Percentiles rank a stretch among this genome's conserved stretches.
Evolutionary conservation across 2,113 vertebrate genomes (phyloP).

Genomic region (Piprites chloris): DNA sequence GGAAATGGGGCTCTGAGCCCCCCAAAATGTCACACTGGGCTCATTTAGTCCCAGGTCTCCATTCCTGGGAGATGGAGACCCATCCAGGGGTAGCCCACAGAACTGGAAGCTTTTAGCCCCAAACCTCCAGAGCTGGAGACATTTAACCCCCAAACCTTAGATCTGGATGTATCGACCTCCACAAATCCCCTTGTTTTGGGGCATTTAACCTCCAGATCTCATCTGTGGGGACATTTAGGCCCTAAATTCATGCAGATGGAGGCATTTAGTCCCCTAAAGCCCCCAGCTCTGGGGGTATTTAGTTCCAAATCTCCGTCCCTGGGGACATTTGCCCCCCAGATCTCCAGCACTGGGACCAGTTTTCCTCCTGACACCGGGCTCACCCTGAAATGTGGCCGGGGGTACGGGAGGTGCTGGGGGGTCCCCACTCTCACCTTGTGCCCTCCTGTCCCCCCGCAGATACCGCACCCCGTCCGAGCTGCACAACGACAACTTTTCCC

Average conservation of each 20-base stretch:
- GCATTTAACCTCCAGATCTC: background rate
- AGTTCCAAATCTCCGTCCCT: background rate
- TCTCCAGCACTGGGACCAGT: fast-evolving
- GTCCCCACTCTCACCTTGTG: background rate
- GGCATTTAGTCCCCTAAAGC: background rate
- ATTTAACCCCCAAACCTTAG: background rate
- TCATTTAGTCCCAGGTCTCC: background rate
- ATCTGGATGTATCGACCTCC: too few relatives aligned
- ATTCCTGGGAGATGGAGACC: background rate
- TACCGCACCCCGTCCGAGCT: constrained; percentile 94
- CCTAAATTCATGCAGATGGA: background rate
- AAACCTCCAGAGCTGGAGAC: fast-evolving
- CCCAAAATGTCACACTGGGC: background rate
- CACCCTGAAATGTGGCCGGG: fast-evolving
- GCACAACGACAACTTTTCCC: constrained; percentile 99
- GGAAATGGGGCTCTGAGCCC: background rate
- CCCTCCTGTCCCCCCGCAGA: constrained; percentile 75
- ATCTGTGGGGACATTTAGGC: background rate
- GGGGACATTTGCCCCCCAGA: background rate
- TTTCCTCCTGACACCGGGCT: fast-evolving
- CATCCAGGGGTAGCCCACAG: background rate
- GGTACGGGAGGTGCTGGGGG: fast-evolving
- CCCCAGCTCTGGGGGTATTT: background rate
- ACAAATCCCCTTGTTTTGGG: background rate
- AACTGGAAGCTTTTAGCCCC: background rate